Evolutionary conservation across 2,888 invertebrate genomes (phyloP).

Genomic region (Biston betularia): DNA sequence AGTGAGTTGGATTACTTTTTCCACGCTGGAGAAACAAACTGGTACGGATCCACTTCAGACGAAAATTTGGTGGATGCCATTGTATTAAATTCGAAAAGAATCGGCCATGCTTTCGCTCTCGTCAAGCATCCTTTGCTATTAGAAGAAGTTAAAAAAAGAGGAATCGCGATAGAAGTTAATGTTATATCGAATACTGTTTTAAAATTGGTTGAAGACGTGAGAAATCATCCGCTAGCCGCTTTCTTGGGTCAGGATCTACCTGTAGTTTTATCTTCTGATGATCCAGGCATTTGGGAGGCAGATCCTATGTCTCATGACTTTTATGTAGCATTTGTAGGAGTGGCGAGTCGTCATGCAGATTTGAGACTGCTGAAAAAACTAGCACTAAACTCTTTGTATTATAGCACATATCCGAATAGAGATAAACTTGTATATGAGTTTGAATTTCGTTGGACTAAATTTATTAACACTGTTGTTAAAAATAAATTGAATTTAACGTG

Average conservation of each 20-base stretch:
- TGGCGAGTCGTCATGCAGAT: conserved; percentile 90
- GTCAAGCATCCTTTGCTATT: conserved; percentile 90
- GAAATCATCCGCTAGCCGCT: conserved; percentile 91
- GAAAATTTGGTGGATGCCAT: conserved; percentile 92
- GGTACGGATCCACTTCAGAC: conserved; percentile 89
- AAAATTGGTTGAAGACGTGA: conserved; percentile 88
- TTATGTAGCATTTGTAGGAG: conserved; percentile 91
- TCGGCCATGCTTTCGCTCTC: conserved; percentile 92
- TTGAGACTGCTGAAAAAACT: conserved; percentile 90
- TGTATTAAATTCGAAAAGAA: conserved; percentile 89
- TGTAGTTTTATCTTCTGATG: conserved; percentile 91
- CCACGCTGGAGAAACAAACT: conserved; percentile 94
- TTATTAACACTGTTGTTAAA: conserved; percentile 64
- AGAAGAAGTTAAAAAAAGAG: conserved; percentile 83
- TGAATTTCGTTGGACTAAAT: conserved; percentile 74
- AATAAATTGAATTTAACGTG: conserved; percentile 48
- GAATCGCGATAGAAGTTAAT: conserved; percentile 91
- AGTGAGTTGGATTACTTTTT: conserved; percentile 88
- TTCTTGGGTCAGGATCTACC: conserved; percentile 89
- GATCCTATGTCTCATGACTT: conserved; percentile 90
- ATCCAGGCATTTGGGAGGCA: conserved; percentile 92
- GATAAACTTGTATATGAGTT: conserved; percentile 70
- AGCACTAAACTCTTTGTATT: conserved; percentile 90
- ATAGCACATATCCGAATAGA: conserved; percentile 86
- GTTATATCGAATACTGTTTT: conserved; percentile 93